phyloP scores from a whole-genome alignment of 2,888 invertebrate species.

The Chironomus riparius region DNA sequence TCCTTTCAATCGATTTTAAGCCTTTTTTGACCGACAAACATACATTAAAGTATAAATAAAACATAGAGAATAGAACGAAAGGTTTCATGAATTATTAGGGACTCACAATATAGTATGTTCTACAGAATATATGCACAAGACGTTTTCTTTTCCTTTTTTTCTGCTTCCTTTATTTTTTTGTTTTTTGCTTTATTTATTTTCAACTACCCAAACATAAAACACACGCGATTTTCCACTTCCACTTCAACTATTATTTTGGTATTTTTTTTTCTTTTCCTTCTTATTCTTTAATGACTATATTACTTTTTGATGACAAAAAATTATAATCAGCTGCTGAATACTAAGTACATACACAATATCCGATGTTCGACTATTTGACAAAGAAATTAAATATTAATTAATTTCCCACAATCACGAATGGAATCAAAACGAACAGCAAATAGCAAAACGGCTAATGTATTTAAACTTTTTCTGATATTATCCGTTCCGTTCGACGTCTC shows the following conservation, averaged over 20 bases:
- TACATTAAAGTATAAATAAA: background rate
- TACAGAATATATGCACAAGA: background rate
- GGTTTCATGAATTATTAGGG: background rate
- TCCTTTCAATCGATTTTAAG: constrained; percentile 5
- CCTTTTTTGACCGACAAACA: constrained; percentile 3
- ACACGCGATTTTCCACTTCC: no score
- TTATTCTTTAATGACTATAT: background rate
- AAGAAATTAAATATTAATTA: background rate
- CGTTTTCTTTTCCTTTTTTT: background rate
- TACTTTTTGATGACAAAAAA: background rate
- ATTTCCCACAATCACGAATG: background rate
- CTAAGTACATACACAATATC: background rate
- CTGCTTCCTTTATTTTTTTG: background rate
- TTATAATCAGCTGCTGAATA: background rate
- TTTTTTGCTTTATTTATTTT: background rate
- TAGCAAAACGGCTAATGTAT: background rate
- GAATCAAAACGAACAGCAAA: background rate
- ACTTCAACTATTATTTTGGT: background rate
- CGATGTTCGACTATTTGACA: background rate
- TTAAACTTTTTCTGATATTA: background rate
- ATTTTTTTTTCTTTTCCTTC: background rate
- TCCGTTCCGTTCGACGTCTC: constrained; percentile 19
- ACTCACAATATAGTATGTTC: background rate
- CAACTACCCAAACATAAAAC: background rate
- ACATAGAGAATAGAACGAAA: background rate